Evolutionary conservation across 2,113 vertebrate species (phyloP), one percentile per base, ranked within the genome.

Genomic region (Tyrannus savana): DNA sequence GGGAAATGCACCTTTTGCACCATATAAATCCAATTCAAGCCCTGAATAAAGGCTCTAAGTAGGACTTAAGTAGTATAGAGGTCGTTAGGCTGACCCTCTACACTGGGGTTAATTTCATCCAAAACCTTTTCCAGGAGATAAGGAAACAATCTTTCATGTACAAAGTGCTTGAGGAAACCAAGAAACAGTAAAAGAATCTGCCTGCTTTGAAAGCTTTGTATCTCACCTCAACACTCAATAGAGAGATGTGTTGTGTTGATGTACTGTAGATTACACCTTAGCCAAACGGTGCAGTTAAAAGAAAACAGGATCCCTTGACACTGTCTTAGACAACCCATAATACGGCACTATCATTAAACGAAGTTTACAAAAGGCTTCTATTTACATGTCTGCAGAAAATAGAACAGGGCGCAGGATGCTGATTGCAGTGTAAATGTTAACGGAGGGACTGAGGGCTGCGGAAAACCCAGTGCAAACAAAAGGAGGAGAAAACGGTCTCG

Each of bases 331-430:
- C 97, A 98, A 96, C 97, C 94, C 95, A 96, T 97, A 98, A 97
- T 97, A 97, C 25, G 42, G 96, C 97, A 89, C 95, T 96, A 95
- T 95, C 91, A 93, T 97, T 97, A 96, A 98, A 96, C 2, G 33
- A 74, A 95, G 95, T 96, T 97, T 97, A 98, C 96, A 97, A 93
- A 97, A 97, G 97, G 93, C 81, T 97, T 98, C 98, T 98, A 97
- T 98, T 98, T 98, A 97, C 97, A 97, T 94, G 96, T 96, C 97
- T 98, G 96, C 98, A 98, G 97, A 98, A 98, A 98, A 98, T 98
- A 98, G 97, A 97, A 96, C 90, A 52, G 96, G 96, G 90, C 25
- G 41, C 95, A 97, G 95, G 96, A 94, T 93, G 95, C 96, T 97
- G 97, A 96, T 94, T 98, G 96, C 95, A 98, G 97, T 94, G 97